These are phyloP conservation scores for Propsilocerus akamusi DNA, from an alignment of 1,140 invertebrate genomes.

Conservation along the genomic window DNA sequence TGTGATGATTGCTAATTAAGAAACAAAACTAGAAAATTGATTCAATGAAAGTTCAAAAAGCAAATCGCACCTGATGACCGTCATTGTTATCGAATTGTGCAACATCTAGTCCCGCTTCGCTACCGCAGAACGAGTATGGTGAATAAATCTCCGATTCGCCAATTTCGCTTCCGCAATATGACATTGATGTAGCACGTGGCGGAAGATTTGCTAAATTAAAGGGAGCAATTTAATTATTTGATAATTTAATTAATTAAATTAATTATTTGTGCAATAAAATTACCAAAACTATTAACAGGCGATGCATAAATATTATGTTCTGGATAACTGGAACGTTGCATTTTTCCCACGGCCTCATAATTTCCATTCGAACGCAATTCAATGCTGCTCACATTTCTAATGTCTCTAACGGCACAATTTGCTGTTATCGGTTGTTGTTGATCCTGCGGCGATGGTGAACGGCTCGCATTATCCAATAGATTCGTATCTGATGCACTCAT, in stretches of 20 bases:
- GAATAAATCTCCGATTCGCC: conserved; percentile 58
- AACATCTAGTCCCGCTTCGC: conserved; percentile 27
- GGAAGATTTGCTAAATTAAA: conserved; percentile 24
- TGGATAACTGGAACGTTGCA: not conserved
- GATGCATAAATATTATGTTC: no score
- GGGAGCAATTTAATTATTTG: no score
- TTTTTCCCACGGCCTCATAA: not conserved
- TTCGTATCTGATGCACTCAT: not conserved
- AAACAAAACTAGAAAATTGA: not conserved
- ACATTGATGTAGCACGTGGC: conserved; percentile 39
- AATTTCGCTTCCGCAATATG: conserved; percentile 60
- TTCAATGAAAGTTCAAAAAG: no score
- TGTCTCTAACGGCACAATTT: no score
- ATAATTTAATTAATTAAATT: no score
- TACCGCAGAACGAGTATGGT: conserved; percentile 54
- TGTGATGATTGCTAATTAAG: not conserved
- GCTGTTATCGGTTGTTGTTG: not conserved
- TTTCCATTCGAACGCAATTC: not conserved
- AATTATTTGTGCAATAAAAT: no score
- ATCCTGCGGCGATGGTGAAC: not conserved
- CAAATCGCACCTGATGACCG: conserved; percentile 8
- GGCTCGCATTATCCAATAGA: not conserved
- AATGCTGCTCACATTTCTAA: not conserved
- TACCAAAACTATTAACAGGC: no score
- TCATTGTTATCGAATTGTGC: conserved; percentile 19